Conservation (phyloP, 2,797 vertebrate species). For the Jordanella pulchra region DNA sequence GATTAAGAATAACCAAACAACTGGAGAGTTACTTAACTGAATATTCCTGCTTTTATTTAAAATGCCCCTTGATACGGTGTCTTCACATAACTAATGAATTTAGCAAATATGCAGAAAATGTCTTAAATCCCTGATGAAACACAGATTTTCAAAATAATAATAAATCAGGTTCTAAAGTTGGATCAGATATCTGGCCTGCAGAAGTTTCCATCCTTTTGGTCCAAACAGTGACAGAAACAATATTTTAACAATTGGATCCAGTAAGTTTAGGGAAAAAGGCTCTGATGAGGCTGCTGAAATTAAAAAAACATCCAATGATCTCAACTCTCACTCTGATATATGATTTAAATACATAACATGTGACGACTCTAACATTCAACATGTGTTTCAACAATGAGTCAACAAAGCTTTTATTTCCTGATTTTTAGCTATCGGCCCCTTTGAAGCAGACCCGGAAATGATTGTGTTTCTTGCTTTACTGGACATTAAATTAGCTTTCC, state of each 20-base stretch:
- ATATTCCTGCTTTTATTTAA: not conserved
- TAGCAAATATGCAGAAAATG: not conserved
- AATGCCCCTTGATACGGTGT: not conserved
- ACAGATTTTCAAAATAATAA: constrained; percentile 10
- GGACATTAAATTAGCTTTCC: no score
- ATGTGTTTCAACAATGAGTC: no score
- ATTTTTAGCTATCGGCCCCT: not conserved
- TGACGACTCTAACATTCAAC: not conserved
- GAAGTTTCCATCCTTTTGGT: constrained; percentile 12
- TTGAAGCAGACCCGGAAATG: not conserved
- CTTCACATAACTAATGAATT: not conserved
- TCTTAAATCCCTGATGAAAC: not conserved
- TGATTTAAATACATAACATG: not conserved
- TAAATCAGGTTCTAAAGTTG: constrained; percentile 5
- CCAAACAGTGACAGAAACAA: constrained; percentile 7
- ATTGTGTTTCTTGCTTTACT: no score
- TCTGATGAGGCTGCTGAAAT: not conserved
- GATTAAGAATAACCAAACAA: not conserved
- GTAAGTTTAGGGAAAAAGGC: not conserved
- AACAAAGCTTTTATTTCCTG: not conserved
- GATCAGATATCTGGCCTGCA: constrained; percentile 10
- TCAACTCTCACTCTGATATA: not conserved
- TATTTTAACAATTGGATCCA: constrained; percentile 7
- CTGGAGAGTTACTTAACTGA: not conserved
- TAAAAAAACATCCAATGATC: not conserved